phyloP scores from a whole-genome alignment of 2,113 vertebrate genomes.

The Ophthalmotilapia sp. region DNA sequence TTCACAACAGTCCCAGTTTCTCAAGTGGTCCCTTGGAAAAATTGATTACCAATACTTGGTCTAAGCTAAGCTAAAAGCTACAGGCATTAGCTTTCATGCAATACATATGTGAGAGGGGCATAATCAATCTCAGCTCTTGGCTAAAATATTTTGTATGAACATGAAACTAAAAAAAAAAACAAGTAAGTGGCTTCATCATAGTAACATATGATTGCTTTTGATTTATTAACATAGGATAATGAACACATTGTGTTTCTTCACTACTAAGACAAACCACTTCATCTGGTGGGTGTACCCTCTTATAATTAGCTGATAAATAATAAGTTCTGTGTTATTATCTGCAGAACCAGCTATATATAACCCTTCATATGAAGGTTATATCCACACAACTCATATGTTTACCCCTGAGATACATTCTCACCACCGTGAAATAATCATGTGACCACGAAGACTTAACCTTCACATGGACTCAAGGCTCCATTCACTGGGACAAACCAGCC shows the following conservation, averaged over 20 bases:
- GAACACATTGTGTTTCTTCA: background rate
- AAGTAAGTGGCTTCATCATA: background rate
- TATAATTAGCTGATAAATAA: background rate
- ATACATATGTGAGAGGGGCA: background rate
- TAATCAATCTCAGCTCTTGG: background rate
- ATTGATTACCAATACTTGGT: rapidly evolving
- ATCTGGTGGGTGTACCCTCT: background rate
- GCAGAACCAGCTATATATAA: background rate
- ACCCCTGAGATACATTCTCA: background rate
- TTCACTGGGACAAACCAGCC: background rate
- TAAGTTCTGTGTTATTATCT: background rate
- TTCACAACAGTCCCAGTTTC: background rate
- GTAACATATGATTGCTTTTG: background rate
- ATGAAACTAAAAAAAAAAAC: background rate
- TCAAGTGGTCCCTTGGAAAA: background rate
- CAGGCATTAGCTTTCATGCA: background rate
- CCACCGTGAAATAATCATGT: conserved; percentile 20
- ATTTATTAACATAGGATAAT: background rate
- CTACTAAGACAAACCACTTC: background rate
- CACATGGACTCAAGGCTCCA: background rate
- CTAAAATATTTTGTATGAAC: background rate
- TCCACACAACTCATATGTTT: conserved; percentile 1
- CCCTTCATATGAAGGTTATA: conserved; percentile 27
- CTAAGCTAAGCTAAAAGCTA: background rate
- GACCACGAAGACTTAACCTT: conserved; percentile 14